Conservation (phyloP, 2,888 invertebrate genomes). For the Nasonovia ribisnigri region DNA sequence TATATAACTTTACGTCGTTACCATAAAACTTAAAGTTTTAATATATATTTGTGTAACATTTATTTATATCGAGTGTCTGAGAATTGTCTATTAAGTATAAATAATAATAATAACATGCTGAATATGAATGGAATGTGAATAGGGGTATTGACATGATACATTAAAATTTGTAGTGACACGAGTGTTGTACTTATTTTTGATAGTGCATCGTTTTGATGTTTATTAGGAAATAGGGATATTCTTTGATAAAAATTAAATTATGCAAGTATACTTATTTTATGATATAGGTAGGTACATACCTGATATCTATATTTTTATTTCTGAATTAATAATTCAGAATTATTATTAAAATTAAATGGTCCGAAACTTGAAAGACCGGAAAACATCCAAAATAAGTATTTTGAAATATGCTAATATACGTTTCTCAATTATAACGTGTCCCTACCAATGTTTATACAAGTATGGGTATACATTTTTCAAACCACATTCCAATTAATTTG, state of each 20-base stretch:
- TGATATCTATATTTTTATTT: background rate
- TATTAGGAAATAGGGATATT: background rate
- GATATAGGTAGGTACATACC: too few species aligned
- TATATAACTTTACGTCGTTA: background rate
- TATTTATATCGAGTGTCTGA: background rate
- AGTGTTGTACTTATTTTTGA: background rate
- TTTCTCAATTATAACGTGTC: background rate
- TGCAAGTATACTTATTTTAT: background rate
- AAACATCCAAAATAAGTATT: slow-evolving; percentile 20
- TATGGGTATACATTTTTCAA: slow-evolving; percentile 29
- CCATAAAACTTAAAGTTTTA: background rate
- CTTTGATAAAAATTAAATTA: background rate
- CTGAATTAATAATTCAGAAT: too few species aligned
- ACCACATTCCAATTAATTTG: slow-evolving; percentile 42
- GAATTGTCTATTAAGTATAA: background rate
- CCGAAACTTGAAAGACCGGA: background rate
- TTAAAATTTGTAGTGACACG: too few species aligned
- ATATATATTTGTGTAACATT: background rate
- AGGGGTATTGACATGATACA: background rate
- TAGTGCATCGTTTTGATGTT: background rate
- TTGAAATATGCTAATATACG: slow-evolving; percentile 5
- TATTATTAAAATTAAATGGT: background rate
- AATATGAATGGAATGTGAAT: background rate
- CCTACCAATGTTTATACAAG: background rate
- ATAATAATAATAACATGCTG: background rate